Evolutionary conservation across 1,140 invertebrate species (phyloP).

Genomic region (Drosophila punjabiensis): DNA sequence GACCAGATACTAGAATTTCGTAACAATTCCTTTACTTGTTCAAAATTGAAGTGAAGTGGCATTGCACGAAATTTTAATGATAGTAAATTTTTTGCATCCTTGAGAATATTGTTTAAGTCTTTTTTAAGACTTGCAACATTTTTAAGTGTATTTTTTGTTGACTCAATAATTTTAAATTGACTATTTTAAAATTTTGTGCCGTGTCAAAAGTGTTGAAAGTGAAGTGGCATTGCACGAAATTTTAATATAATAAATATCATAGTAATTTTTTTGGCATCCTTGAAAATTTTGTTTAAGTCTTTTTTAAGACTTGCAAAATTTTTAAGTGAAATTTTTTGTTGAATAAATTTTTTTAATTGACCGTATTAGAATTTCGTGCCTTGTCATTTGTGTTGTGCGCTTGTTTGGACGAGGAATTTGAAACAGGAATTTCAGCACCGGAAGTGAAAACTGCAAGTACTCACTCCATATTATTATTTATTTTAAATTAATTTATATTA

Average conservation of each 20-base stretch:
- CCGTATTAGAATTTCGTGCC: neutral
- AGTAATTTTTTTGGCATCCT: neutral
- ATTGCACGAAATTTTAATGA: neutral
- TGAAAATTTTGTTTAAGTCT: neutral
- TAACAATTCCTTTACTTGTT: too few species aligned
- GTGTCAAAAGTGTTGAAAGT: neutral
- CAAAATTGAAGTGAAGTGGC: neutral
- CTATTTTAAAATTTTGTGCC: neutral
- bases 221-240: neutral
- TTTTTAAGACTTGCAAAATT: neutral
- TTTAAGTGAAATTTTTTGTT: neutral
- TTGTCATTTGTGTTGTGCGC: neutral
- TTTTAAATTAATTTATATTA: neutral
- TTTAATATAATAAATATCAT: neutral
- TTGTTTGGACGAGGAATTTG: neutral
- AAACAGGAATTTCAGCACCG: neutral
- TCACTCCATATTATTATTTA: neutral
- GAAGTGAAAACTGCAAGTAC: neutral
- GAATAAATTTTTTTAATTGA: neutral
- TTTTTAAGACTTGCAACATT: constrained; percentile 1
- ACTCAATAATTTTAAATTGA: neutral
- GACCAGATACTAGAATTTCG: too few species aligned
- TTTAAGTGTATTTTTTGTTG: neutral
- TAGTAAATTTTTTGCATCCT: neutral
- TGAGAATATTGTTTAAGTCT: neutral